Conservation (phyloP, 2,888 invertebrate species). For the Pseudeuparius sepicola region DNA sequence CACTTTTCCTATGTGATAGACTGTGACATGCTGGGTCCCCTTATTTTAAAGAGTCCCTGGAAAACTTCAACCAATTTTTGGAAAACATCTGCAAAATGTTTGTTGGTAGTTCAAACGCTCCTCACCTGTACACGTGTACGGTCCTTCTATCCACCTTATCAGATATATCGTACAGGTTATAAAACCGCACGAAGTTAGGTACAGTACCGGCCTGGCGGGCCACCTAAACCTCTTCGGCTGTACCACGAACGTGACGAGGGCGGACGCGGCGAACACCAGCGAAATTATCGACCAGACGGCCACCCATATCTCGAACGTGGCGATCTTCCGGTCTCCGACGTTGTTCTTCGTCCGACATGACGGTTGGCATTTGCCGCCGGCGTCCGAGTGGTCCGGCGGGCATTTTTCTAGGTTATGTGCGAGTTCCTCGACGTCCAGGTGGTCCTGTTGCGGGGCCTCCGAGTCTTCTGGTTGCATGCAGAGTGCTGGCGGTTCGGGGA, state of each 20-base stretch:
- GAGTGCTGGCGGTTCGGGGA: slow-evolving; percentile 64
- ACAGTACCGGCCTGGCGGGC: slow-evolving; percentile 86
- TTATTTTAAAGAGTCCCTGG: too few relatives aligned
- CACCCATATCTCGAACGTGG: slow-evolving; percentile 51
- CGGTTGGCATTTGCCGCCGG: slow-evolving; percentile 28
- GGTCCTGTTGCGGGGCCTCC: slow-evolving; percentile 14
- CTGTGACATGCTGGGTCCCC: too few relatives aligned
- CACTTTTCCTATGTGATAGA: too few relatives aligned
- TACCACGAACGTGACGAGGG: slow-evolving; percentile 76
- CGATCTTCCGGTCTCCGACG: slow-evolving; percentile 28
- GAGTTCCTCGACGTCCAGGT: slow-evolving; percentile 15
- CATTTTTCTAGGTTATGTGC: slow-evolving; percentile 22
- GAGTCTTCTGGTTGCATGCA: slow-evolving; percentile 56
- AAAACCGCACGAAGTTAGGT: slow-evolving; percentile 66
- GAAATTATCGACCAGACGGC: slow-evolving; percentile 69
- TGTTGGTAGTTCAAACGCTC: too few relatives aligned
- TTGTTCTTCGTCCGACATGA: slow-evolving; percentile 21
- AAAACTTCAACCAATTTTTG: too few relatives aligned
- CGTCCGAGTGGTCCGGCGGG: slow-evolving; percentile 27
- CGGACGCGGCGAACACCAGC: slow-evolving; percentile 72
- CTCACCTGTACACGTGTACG: slow-evolving; percentile 30
- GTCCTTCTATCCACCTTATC: slow-evolving; percentile 30
- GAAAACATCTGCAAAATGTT: too few relatives aligned
- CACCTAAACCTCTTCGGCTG: slow-evolving; percentile 84
- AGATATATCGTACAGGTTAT: slow-evolving; percentile 30